These are phyloP conservation scores for Rana temporaria DNA, from an alignment of 2,113 vertebrate genomes.

Conservation along the genomic window DNA sequence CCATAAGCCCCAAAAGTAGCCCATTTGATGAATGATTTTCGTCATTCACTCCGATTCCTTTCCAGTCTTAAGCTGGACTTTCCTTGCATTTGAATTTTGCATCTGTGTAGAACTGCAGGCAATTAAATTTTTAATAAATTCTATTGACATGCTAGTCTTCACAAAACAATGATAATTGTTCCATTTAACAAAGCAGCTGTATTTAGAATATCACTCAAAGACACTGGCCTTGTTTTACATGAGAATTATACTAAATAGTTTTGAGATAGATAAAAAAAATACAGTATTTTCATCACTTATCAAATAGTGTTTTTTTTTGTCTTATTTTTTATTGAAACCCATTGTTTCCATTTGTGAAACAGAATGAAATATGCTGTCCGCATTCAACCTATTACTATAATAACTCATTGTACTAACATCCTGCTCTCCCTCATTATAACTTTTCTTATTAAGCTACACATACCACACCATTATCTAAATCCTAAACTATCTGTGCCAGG, in stretches of 20 bases:
- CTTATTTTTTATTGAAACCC: constrained; percentile 38
- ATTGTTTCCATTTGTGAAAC: constrained; percentile 54
- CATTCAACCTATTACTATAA: constrained; percentile 56
- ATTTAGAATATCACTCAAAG: constrained; percentile 37
- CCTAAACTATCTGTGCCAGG: constrained; percentile 50
- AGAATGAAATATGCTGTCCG: constrained; percentile 46
- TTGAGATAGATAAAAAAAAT: constrained; percentile 36
- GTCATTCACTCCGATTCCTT: constrained; percentile 15
- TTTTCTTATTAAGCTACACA: constrained; percentile 56
- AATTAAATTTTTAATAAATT: constrained; percentile 49
- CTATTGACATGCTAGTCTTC: constrained; percentile 47
- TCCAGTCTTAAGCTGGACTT: background rate
- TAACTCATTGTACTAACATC: constrained; percentile 57
- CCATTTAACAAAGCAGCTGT: constrained; percentile 46
- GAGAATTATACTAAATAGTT: constrained; percentile 48
- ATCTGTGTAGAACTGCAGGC: constrained; percentile 42
- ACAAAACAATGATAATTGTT: constrained; percentile 52
- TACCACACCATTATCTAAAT: constrained; percentile 50
- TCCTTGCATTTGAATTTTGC: constrained; percentile 12
- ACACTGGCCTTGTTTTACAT: constrained; percentile 39
- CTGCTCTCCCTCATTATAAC: constrained; percentile 54
- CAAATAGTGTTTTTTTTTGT: constrained; percentile 23
- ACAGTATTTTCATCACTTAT: constrained; percentile 47
- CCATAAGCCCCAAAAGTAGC: background rate
- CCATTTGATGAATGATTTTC: constrained; percentile 2